Conservation (phyloP, 2,888 invertebrate genomes). For the Acleris laterana region DNA sequence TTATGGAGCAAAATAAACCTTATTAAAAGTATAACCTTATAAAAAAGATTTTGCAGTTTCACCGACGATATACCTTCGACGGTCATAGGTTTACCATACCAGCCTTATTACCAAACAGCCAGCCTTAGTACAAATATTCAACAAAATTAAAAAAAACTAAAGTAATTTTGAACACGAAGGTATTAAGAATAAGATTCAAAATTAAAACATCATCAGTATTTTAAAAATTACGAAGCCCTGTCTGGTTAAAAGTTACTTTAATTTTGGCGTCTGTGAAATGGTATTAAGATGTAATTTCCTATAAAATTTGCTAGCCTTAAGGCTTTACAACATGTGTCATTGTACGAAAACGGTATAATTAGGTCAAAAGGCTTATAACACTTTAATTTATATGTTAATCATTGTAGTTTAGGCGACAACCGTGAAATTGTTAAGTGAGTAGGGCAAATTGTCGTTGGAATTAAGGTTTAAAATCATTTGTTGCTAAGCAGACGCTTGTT, state of each 20-base stretch:
- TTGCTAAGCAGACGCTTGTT: too few relatives aligned
- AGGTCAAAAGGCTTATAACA: slow-evolving; percentile 34
- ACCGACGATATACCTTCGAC: too few relatives aligned
- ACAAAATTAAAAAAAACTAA: neutral
- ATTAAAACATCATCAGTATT: neutral
- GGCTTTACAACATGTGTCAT: neutral
- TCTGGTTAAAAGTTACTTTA: neutral
- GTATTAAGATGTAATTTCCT: neutral
- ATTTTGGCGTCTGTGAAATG: neutral
- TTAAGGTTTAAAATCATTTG: too few relatives aligned
- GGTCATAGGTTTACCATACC: too few relatives aligned
- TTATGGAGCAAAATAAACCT: too few relatives aligned
- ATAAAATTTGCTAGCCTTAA: neutral
- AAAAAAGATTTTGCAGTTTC: too few relatives aligned
- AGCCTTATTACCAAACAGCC: too few relatives aligned
- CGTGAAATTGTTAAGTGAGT: neutral
- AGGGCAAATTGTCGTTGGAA: too few relatives aligned
- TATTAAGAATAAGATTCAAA: slow-evolving; percentile 4
- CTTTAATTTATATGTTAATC: slow-evolving; percentile 37
- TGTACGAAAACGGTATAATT: slow-evolving; percentile 25
- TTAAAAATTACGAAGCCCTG: neutral
- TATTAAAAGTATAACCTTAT: too few relatives aligned
- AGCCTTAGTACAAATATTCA: neutral
- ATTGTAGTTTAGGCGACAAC: slow-evolving; percentile 6
- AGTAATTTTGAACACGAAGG: neutral